Evolutionary conservation across 2,113 vertebrate genomes (phyloP).

Genomic region (Vidua macroura): DNA sequence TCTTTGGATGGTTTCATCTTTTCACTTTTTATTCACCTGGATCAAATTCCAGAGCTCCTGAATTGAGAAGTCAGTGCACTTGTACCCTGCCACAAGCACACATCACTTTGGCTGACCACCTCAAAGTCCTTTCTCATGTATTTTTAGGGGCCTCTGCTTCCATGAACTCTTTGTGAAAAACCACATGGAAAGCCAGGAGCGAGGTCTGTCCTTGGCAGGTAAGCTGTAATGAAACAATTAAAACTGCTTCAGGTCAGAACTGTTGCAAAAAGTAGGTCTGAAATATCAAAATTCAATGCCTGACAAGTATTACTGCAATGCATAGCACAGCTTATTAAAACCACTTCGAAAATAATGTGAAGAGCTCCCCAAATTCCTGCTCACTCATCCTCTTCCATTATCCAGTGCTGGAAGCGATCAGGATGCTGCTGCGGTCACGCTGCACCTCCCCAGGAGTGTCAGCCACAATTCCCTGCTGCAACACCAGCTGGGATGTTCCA

Average conservation of each 20-base stretch:
- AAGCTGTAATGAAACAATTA: neutral
- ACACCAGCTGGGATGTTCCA: fast-evolving
- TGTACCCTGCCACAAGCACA: neutral
- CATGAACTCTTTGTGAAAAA: neutral
- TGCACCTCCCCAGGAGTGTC: neutral
- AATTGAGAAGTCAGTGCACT: neutral
- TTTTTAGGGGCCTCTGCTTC: neutral
- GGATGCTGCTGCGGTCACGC: neutral
- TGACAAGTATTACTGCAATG: neutral
- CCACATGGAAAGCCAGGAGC: neutral
- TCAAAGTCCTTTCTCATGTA: fast-evolving
- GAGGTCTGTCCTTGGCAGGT: neutral
- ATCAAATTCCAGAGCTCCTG: neutral
- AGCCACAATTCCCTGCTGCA: neutral
- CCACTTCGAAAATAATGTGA: fast-evolving
- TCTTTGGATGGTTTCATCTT: neutral
- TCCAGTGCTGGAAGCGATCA: neutral
- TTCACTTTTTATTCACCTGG: neutral
- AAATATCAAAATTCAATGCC: neutral
- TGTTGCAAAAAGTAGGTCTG: neutral
- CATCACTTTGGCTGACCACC: neutral
- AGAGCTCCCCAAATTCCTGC: neutral
- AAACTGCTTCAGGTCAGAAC: neutral
- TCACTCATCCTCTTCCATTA: neutral
- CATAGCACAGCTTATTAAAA: neutral